Percentiles rank a stretch among this genome's conserved stretches.
Conservation (phyloP, 2,797 vertebrate genomes). For the Acanthurus leucopareius region DNA sequence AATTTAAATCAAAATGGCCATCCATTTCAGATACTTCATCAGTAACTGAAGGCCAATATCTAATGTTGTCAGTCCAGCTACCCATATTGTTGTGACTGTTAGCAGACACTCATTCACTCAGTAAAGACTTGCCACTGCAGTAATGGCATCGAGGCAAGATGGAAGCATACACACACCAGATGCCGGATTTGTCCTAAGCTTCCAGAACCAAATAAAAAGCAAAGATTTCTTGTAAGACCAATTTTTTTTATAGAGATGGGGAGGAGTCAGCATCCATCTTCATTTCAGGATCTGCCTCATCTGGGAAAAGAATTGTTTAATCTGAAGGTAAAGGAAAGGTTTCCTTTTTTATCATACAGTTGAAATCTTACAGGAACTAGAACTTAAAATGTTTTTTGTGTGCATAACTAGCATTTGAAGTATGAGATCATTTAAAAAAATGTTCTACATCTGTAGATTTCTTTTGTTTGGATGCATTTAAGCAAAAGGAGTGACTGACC, state of each 20-base stretch:
- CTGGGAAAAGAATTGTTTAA: neutral
- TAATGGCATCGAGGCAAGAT: too few relatives aligned
- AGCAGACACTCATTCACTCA: too few relatives aligned
- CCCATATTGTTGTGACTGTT: too few relatives aligned
- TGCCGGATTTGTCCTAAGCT: neutral
- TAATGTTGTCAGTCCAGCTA: too few relatives aligned
- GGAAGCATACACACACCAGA: too few relatives aligned
- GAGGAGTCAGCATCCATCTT: neutral
- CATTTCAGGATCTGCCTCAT: neutral
- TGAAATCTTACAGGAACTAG: neutral
- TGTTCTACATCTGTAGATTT: neutral
- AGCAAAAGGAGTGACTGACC: constrained; percentile 3
- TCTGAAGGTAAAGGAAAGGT: too few relatives aligned
- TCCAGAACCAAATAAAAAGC: neutral
- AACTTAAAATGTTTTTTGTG: neutral
- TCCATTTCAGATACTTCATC: too few relatives aligned
- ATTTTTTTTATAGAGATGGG: neutral
- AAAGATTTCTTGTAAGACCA: neutral
- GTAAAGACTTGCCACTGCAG: too few relatives aligned
- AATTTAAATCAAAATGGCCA: too few relatives aligned
- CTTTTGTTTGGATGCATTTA: neutral
- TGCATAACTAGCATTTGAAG: neutral
- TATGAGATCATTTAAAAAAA: neutral
- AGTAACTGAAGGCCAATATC: too few relatives aligned
- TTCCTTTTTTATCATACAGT: neutral